Percentiles rank a stretch among this genome's conserved stretches.
Conservation (phyloP, 30 jellyfish, hydroid and myxozoan species). For the Chrysaora quinquecirrha region DNA sequence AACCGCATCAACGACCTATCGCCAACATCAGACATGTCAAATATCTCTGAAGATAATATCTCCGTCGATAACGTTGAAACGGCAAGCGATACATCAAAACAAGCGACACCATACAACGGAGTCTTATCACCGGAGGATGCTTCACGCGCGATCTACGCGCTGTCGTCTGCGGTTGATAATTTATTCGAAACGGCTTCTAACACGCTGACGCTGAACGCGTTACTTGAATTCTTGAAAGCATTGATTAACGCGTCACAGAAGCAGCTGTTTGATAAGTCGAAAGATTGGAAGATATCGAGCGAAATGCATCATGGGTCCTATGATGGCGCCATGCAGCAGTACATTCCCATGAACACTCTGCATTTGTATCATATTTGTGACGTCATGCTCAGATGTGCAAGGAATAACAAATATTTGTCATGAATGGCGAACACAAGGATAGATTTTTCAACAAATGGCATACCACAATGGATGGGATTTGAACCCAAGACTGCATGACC, state of each 20-base stretch:
- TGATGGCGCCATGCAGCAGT: slow-evolving; percentile 10
- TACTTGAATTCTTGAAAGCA: slow-evolving; percentile 72
- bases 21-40: slow-evolving; percentile 69
- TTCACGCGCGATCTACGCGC: slow-evolving; percentile 95
- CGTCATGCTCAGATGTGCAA: slow-evolving; percentile 94
- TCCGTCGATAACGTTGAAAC: slow-evolving; percentile 47
- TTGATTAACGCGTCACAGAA: slow-evolving; percentile 83
- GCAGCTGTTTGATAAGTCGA: slow-evolving; percentile 77
- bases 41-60: slow-evolving; percentile 68
- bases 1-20: slow-evolving; percentile 56
- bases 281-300: slow-evolving; percentile 20
- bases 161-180: slow-evolving; percentile 97
- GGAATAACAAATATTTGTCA: slow-evolving; percentile 79
- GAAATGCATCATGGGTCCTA: slow-evolving; percentile 33
- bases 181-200: slow-evolving; percentile 96
- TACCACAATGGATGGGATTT: too few relatives aligned
- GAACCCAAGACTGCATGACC: too few relatives aligned
- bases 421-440: too few relatives aligned
- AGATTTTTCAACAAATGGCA: too few relatives aligned
- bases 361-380: slow-evolving; percentile 97
- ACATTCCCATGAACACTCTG: slow-evolving; percentile 80
- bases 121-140: slow-evolving; percentile 95
- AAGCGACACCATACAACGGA: slow-evolving; percentile 76
- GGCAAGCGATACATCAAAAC: slow-evolving; percentile 47
- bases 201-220: slow-evolving; percentile 78